Evolutionary conservation across 2,797 vertebrate species (phyloP), one percentile per base, ranked within the genome.

Genomic region (Sebastes steindachneri): DNA sequence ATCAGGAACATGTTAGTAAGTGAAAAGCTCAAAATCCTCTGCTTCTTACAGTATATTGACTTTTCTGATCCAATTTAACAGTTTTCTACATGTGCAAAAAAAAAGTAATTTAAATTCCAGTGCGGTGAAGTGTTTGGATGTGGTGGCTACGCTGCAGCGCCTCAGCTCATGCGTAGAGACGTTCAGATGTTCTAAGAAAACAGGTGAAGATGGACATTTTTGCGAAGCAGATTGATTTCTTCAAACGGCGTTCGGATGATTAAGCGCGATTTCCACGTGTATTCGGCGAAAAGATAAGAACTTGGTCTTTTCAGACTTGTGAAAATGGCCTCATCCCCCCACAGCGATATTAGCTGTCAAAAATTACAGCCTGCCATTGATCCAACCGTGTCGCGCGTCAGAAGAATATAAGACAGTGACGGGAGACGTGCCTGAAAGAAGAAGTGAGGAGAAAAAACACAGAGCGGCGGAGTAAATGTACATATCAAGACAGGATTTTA

Each of bases 401-500:
- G 69, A 71, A 75, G 76, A 75, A 83, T 72, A 78, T 68, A 51
- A 82, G 65, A 68, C 66, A 51, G 72, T 35, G 69, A 74, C 63
- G 14, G 31, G 73, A 75, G 80, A 69, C 31, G 9, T 63, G 86
- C 67, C 69, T 45, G 45, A 75, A 74, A 76, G 28, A 48, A 48
- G 70, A 88, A 86, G 68, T 60, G 69, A 75, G 68, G 69, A 79
- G 75, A 68, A 68, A 85, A 88, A 84, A 90, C 71, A 88, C 45
- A 85, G 57, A 75, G 73, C 19, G 12, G 23, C 65, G 85, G 86
- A 91, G 89, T 89, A 89, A 87, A 90, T 93, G 87, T 90, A 90
- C 88, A 92, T 87, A 93, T 92, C 86, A 92, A 88, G 89, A 83
- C 73, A 23, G 77, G 85, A 90, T 91, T 92, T 90, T 89, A 90